Conservation (phyloP, 2,113 vertebrate genomes). For the Meleagris gallopavo region DNA sequence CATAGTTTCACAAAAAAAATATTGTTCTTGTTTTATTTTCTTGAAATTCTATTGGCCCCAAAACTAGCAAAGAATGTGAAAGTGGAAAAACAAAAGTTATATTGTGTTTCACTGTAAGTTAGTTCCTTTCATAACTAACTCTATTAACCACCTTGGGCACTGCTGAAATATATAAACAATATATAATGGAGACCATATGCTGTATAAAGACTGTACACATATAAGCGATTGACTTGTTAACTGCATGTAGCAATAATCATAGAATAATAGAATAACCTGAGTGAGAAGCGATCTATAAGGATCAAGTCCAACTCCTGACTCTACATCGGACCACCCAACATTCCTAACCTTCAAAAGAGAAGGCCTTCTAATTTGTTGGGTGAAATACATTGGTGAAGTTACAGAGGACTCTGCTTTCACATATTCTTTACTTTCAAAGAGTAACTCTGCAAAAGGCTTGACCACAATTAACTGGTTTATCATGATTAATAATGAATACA, state of each 20-base stretch:
- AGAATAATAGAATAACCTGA: too few species aligned
- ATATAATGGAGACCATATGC: background rate
- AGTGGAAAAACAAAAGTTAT: background rate
- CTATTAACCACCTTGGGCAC: background rate
- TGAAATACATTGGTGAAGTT: background rate
- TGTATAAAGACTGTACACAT: background rate
- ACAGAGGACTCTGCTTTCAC: background rate
- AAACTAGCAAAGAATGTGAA: background rate
- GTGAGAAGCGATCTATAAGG: too few species aligned
- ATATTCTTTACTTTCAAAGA: background rate
- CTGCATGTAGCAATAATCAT: background rate
- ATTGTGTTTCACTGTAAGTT: background rate
- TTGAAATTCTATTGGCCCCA: slow-evolving; percentile 4
- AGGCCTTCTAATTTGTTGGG: background rate
- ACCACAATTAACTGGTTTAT: background rate
- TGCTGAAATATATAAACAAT: background rate
- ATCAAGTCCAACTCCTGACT: too few species aligned
- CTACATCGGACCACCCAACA: too few species aligned
- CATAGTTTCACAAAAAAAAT: background rate
- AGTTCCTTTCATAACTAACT: background rate
- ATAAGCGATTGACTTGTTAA: slow-evolving; percentile 6
- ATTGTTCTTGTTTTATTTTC: background rate
- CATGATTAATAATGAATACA: background rate
- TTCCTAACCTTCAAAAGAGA: background rate
- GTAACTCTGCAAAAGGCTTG: background rate